These are phyloP conservation scores for Ricordea florida DNA, from an alignment of 92 coral and sea anemone genomes.

Conservation along the genomic window DNA sequence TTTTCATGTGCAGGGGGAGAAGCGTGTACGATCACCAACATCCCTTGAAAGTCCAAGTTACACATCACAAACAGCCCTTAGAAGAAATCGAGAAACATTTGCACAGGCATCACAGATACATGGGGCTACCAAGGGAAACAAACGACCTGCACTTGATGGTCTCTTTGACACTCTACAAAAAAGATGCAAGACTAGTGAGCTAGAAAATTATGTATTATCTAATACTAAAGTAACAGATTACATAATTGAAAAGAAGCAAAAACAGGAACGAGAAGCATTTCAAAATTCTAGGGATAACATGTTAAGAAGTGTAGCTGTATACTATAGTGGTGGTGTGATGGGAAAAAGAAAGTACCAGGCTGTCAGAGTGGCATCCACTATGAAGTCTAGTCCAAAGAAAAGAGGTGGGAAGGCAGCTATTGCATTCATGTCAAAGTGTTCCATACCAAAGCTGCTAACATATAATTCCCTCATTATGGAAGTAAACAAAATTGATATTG, in stretches of 20 bases:
- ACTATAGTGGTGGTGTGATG: slow-evolving; percentile 57
- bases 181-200: slow-evolving; percentile 54
- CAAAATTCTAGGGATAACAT: slow-evolving; percentile 34
- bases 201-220: slow-evolving; percentile 57
- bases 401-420: slow-evolving; percentile 52
- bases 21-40: too few species aligned
- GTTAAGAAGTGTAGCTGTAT: slow-evolving; percentile 50
- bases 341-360: slow-evolving; percentile 59
- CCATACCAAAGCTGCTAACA: slow-evolving; percentile 59
- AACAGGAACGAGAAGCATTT: slow-evolving; percentile 32
- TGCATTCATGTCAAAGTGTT: slow-evolving; percentile 28
- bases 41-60: too few species aligned
- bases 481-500: slow-evolving; percentile 45
- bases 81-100: slow-evolving; percentile 40
- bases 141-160: slow-evolving; percentile 58
- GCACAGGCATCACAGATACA: slow-evolving; percentile 33
- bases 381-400: slow-evolving; percentile 34
- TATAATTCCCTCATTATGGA: slow-evolving; percentile 34
- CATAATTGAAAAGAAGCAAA: slow-evolving; percentile 38
- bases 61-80: too few species aligned
- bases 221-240: slow-evolving; percentile 47
- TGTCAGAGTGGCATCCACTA: slow-evolving; percentile 36
- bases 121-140: slow-evolving; percentile 50
- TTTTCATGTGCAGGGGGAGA: too few species aligned
- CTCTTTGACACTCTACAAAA: slow-evolving; percentile 51